Evolutionary conservation across 2,797 vertebrate genomes (phyloP), one percentile per base, ranked within the genome.

Genomic region (Arnoldichthys spilopterus): DNA sequence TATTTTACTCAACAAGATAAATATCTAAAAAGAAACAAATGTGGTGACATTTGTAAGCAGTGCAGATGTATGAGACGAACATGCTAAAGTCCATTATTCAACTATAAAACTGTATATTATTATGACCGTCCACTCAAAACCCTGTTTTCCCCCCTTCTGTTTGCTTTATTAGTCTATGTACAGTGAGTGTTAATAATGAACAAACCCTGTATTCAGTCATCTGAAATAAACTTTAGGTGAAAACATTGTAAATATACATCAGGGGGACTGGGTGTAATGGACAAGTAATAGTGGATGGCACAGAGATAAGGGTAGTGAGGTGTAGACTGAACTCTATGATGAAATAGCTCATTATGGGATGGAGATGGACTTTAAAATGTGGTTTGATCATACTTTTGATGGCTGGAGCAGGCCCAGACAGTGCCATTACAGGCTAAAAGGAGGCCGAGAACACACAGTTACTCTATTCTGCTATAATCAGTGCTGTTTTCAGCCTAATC

Each of bases 301-400:
- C 82, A 72, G 82, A 76, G 63, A 86, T 91, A 88, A 87, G 85
- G 3, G 11, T 12, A 26, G n/a, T 20, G 26, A 30, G 40, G 47
- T 9, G 2, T 1, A n/a, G 72, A 84, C 74, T 70, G 77, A 76
- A 40, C 80, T 64, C 76, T 58, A 84, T 30, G 85, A 81, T 68
- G 76, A 80, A 87, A 69, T 84, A 85, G 72, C 78, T 92, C 71
- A 91, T 93, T 93, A 91, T 86, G 87, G 89, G 88, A 84, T 88
- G 81, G 83, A 85, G 84, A 72, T 70, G 45, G 28, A 68, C 47
- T 74, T 71, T 68, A 79, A 67, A 43, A 43, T 61, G 37, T 75
- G 49, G 59, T 76, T 82, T 89, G 26, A 40, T 64, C n/a, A 24
- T n/a, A 62, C 26, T 78, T 32, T 34, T 56, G 45, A 40, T 40